Base-by-base conservation (phyloP, 1,140 invertebrate genomes). In the Oedothorax gibbosus region DNA sequence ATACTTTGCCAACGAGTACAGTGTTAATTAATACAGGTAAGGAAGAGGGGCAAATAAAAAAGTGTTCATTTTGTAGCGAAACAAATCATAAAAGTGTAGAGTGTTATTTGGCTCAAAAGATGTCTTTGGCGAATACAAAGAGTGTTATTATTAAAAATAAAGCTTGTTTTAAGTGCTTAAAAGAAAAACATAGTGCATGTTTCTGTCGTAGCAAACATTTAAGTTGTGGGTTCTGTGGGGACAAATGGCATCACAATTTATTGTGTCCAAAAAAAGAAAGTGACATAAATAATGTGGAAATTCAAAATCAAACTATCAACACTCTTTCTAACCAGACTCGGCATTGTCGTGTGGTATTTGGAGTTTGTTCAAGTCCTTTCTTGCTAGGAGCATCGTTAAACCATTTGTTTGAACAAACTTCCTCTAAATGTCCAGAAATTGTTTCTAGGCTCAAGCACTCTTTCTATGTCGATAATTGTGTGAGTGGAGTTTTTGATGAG, bases 401-500 rank as follows among this genome's bases (percentile, higher is more conserved):
- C 7, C 21, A 60, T n/a, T 35, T 50, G 11, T 10, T 76, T 7
- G 3, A 57, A 35, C 0, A 62, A 21, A 35, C 11, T 9, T 0
- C 54, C 3, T 12, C 14, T 12, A 14, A 76, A 7, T 15, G 49
- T 20, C 18, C 12, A 7, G 21, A 50, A 15, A 62, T 51, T 20
- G 72, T 57, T 12, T 11, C 57, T n/a, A 76, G 21, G 50, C n/a
- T 62, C 0, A 35, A 60, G n/a, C 6, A 12, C 15, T 60, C 12
- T 9, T 62, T 76, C 18, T 76, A 62, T 62, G 21, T 76, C 20
- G 53, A 3, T 54, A 75, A 60, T n/a, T 75, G 71, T 21, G 57
- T 76, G 57, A 6, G 7, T 14, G 49, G 54, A 60, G 14, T 49
- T 9, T 8, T 3, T 2, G 21, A 35, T n/a, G 57, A 7, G 11